Evolutionary conservation across 2,797 vertebrate species (phyloP).

Genomic region (Gadopsis bispinosus): DNA sequence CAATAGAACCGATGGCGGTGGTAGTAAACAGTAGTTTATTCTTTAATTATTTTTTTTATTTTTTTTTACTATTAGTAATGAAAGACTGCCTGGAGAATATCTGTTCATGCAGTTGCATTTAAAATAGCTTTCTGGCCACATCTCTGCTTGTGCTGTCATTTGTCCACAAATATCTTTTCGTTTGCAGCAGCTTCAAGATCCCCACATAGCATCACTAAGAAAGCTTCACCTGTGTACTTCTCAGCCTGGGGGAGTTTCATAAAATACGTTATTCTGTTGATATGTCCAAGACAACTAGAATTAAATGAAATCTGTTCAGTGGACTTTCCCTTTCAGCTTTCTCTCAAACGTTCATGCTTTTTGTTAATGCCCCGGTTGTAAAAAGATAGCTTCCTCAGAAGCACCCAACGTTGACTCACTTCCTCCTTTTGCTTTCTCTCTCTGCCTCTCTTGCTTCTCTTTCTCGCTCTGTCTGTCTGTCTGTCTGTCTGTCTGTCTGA

Average conservation of each 20-base stretch:
- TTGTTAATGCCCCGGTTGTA: slow-evolving; percentile 56
- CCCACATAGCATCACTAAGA: neutral
- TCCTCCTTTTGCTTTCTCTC: slow-evolving; percentile 67
- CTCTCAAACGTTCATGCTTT: slow-evolving; percentile 30
- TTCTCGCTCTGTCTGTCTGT: slow-evolving; percentile 4
- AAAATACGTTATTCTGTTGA: slow-evolving; percentile 5
- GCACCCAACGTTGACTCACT: slow-evolving; percentile 69
- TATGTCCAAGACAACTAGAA: slow-evolving; percentile 30
- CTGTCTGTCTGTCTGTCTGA: slow-evolving; percentile 18
- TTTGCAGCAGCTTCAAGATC: slow-evolving; percentile 2
- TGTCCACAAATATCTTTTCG: slow-evolving; percentile 18
- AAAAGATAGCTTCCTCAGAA: slow-evolving; percentile 69
- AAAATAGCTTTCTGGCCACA: neutral
- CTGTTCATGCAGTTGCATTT: neutral
- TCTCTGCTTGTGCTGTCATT: neutral
- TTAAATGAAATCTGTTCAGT: slow-evolving; percentile 55
- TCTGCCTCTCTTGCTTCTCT: slow-evolving; percentile 37
- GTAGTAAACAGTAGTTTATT: neutral
- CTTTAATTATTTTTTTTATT: no score
- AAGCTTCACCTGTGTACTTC: neutral
- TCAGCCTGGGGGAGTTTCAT: slow-evolving; percentile 1
- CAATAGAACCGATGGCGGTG: neutral
- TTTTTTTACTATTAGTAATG: neutral
- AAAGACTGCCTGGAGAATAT: neutral
- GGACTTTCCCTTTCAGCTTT: slow-evolving; percentile 62